phyloP scores from a whole-genome alignment of 2,888 invertebrate species.

The Eurytoma californica region DNA sequence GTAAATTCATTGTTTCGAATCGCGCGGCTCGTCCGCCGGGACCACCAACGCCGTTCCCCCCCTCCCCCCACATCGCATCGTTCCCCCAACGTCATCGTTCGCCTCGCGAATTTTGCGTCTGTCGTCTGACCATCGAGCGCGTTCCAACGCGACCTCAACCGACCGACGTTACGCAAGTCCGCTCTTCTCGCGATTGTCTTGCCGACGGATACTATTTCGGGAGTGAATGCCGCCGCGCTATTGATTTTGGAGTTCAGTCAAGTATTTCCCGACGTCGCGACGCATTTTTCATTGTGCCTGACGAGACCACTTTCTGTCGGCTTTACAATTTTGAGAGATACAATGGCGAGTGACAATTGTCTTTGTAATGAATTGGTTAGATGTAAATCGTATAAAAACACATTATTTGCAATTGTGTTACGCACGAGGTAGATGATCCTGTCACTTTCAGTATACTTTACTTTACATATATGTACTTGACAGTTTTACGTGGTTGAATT shows the following conservation, averaged over 20 bases:
- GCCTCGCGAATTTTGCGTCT: too few species aligned
- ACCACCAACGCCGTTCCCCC: slow-evolving; percentile 69
- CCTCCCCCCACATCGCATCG: slow-evolving; percentile 42
- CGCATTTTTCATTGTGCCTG: neutral
- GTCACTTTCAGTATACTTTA: too few species aligned
- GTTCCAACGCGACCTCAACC: too few species aligned
- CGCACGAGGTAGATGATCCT: too few species aligned
- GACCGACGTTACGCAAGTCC: neutral
- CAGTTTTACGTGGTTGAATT: too few species aligned
- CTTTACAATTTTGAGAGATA: neutral
- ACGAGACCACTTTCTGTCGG: slow-evolving; percentile 6
- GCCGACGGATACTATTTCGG: slow-evolving; percentile 41
- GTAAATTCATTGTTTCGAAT: slow-evolving; percentile 74
- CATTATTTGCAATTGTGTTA: too few species aligned
- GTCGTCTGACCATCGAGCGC: too few species aligned
- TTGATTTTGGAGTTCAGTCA: slow-evolving; percentile 45
- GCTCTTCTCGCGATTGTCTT: slow-evolving; percentile 8
- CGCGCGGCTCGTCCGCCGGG: slow-evolving; percentile 59
- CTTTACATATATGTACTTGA: too few species aligned
- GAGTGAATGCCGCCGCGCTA: slow-evolving; percentile 19
- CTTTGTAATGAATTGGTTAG: too few species aligned
- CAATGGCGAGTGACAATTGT: neutral
- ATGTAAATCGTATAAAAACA: too few species aligned
- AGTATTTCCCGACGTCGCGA: slow-evolving; percentile 12
- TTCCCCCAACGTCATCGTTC: slow-evolving; percentile 34